Conservation (phyloP, 2,888 invertebrate genomes). For the Sialis fuliginosa region DNA sequence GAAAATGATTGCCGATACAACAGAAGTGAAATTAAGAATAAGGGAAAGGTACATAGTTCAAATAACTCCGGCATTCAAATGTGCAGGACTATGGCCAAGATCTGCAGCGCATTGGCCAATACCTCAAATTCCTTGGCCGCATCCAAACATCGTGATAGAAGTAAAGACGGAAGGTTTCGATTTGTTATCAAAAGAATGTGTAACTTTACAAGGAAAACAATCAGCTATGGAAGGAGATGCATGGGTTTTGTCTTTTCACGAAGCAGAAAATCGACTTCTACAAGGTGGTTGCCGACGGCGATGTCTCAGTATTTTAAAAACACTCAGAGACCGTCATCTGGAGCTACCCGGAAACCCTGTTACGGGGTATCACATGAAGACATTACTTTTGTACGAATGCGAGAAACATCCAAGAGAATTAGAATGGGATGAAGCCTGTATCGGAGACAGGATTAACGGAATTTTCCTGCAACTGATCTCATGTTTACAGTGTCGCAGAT, state of each 20-base stretch:
- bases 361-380: constrained; percentile 78
- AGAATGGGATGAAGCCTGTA: constrained; percentile 84
- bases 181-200: constrained; percentile 72
- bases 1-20: constrained; percentile 86
- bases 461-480: constrained; percentile 89
- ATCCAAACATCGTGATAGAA: constrained; percentile 76
- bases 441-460: constrained; percentile 83
- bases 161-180: constrained; percentile 93
- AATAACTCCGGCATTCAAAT: constrained; percentile 88
- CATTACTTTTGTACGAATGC: constrained; percentile 81
- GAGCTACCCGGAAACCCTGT: constrained; percentile 80
- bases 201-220: constrained; percentile 65
- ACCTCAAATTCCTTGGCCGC: constrained; percentile 83
- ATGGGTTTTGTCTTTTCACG: constrained; percentile 80
- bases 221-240: constrained; percentile 91
- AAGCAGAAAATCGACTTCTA: constrained; percentile 78
- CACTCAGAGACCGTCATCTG: constrained; percentile 74
- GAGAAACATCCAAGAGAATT: constrained; percentile 88
- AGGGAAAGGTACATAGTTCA: constrained; percentile 82
- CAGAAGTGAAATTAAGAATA: constrained; percentile 77
- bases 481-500: constrained; percentile 86
- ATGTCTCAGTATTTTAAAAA: constrained; percentile 76
- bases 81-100: constrained; percentile 85
- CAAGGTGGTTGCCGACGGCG: constrained; percentile 74
- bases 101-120: constrained; percentile 90